A percentile compares a stretch with the other conserved stretches of the same genome.
phyloP scores from a whole-genome alignment of 2,888 invertebrate species.

The Sceliomorpha sp. region DNA sequence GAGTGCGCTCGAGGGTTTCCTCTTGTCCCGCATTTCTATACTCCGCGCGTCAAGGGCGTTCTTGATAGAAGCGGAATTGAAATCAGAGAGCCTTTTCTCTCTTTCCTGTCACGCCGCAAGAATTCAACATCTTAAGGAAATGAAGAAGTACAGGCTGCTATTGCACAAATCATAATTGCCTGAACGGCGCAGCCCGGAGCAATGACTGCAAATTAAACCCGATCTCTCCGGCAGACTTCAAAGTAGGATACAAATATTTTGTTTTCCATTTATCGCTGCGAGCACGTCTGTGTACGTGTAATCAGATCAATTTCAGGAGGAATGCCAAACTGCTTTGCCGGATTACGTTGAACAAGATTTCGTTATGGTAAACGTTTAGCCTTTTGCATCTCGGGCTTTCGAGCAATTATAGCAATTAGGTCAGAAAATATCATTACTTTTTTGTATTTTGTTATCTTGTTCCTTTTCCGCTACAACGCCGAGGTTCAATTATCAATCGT shows the following conservation, averaged over 20 bases:
- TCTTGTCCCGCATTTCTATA: slow-evolving; percentile 75
- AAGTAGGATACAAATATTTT: slow-evolving; percentile 23
- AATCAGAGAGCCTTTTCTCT: slow-evolving; percentile 71
- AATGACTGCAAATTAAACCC: slow-evolving; percentile 16
- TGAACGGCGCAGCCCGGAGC: slow-evolving; percentile 12
- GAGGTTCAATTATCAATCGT: too few relatives aligned
- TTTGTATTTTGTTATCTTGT: too few relatives aligned
- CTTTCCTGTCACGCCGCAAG: slow-evolving; percentile 24
- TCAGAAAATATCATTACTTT: too few relatives aligned
- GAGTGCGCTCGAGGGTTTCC: slow-evolving; percentile 73
- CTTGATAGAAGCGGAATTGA: slow-evolving; percentile 73
- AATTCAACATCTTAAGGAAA: slow-evolving; percentile 30
- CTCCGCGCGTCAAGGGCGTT: slow-evolving; percentile 66
- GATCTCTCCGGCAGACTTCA: slow-evolving; percentile 29
- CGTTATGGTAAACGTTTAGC: too few relatives aligned
- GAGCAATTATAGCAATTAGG: too few relatives aligned
- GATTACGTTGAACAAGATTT: too few relatives aligned
- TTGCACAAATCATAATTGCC: slow-evolving; percentile 36
- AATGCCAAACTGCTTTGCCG: too few relatives aligned
- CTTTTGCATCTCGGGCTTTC: too few relatives aligned
- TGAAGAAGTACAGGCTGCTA: slow-evolving; percentile 34
- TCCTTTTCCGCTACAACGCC: too few relatives aligned
- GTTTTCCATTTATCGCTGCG: slow-evolving; percentile 23
- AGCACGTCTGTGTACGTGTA: neutral
- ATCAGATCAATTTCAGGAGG: too few relatives aligned